Base-by-base conservation (phyloP, 2,113 vertebrate genomes). In the Ammodytes dubius region DNA sequence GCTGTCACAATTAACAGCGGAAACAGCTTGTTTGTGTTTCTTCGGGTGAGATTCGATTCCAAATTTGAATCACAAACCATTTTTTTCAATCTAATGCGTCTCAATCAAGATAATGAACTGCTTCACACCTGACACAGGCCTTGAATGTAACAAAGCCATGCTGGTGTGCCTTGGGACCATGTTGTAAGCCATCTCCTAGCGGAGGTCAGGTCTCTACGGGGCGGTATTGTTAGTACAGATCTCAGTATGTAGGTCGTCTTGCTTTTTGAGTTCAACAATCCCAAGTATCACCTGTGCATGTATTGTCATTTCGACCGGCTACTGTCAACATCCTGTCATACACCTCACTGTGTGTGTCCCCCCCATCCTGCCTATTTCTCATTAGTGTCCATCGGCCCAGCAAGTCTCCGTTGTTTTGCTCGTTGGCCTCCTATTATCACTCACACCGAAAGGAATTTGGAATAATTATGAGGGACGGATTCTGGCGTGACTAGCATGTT, bases 121-220 rank as follows among this genome's bases (percentile, higher is more conserved):
- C 49, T 79, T 61, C 59, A 64, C 59, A 77, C 39, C 50, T 72
- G 60, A 46, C 80, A 14, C 39, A 53, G 75, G 53, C 53, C 53
- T 72, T 45, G 10, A 15, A 66, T 69, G 56, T 82, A 82, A 82
- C 78, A 82, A 88, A 85, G 82, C 49, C 82, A 53, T 50, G 65
- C 43, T 43, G n/a, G 57, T 73, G 70, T 52, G 47, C 27, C 47
- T 37, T 0, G 45, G 54, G 81, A 74, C 71, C 37, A 50, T 60
- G 78, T 82, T 63, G 56, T 59, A 27, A 66, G 80, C 49, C 45
- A 56, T 74, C 84, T 76, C 59, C 71, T 65, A 42, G 77, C 74
- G 82, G 81, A 86, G 89, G 88, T 91, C 84, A 84, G 45, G 69
- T 88, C 85, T 73, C 69, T 8, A n/a, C 13, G 56, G 87, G 65